Evolutionary conservation across 2,113 vertebrate species (phyloP).

Genomic region (Podiceps cristatus): DNA sequence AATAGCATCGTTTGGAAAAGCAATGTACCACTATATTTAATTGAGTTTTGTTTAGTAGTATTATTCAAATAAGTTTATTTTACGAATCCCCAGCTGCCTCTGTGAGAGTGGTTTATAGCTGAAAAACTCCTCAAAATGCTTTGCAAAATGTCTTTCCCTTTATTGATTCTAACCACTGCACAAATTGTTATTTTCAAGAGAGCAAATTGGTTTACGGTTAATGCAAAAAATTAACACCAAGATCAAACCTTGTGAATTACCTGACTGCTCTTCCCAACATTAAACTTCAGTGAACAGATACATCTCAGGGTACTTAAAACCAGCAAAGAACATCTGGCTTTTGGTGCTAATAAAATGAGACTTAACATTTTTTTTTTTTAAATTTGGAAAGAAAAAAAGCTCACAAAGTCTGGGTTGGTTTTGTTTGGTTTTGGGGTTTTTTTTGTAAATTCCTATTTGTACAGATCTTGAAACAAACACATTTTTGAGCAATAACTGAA

Average conservation of each 20-base stretch:
- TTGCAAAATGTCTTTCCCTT: constrained; percentile 10
- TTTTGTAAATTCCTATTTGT: background rate
- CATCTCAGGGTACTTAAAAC: background rate
- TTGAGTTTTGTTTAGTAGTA: background rate
- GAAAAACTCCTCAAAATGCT: background rate
- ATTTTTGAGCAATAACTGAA: background rate
- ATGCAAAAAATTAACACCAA: background rate
- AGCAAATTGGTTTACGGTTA: constrained; percentile 45
- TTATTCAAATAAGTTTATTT: background rate
- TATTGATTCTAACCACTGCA: constrained; percentile 42
- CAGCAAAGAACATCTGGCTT: constrained; percentile 61
- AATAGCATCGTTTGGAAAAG: background rate
- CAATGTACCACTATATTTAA: background rate
- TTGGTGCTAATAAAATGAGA: constrained; percentile 40
- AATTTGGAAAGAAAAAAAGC: background rate
- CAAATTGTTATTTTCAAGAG: constrained; percentile 45
- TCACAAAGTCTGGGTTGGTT: background rate
- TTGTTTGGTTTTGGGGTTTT: background rate
- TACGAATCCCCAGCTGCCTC: background rate
- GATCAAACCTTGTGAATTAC: background rate
- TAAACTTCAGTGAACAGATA: constrained; percentile 39
- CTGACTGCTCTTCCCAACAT: constrained; percentile 37
- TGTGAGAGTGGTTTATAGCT: background rate
- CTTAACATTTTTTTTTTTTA: background rate
- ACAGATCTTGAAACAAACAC: background rate